Conservation (phyloP, 2,888 invertebrate species). For the Isoperla grammatica region DNA sequence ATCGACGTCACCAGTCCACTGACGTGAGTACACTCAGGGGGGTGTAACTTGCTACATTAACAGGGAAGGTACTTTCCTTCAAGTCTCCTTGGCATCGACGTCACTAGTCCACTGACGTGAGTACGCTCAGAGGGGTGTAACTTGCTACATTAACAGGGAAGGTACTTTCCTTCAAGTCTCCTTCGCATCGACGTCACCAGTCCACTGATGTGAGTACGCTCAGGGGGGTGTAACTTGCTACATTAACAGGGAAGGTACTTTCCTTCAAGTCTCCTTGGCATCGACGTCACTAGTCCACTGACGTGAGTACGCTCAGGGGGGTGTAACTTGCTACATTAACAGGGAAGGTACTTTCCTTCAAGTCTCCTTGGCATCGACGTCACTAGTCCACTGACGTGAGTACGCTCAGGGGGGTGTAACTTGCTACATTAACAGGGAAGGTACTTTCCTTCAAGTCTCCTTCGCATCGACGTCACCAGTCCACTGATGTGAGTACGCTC, state of each 20-base stretch:
- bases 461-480: conserved; percentile 35
- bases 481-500: conserved; percentile 17
- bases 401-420: no score
- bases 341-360: no score
- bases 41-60: no score
- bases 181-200: conserved; percentile 36
- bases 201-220: conserved; percentile 19
- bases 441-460: conserved; percentile 39
- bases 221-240: no score
- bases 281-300: conserved; percentile 29
- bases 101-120: conserved; percentile 23
- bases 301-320: no score
- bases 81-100: conserved; percentile 39
- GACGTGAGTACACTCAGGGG: no score
- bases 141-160: no score
- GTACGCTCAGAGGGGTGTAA: no score
- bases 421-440: no score
- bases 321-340: no score
- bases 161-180: conserved; percentile 39
- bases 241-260: no score
- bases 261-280: conserved; percentile 40
- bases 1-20: conserved; percentile 31
- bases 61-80: no score
- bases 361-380: conserved; percentile 38
- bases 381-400: conserved; percentile 22